Base-by-base conservation (phyloP, 2,113 vertebrate genomes). In the Progne subis region DNA sequence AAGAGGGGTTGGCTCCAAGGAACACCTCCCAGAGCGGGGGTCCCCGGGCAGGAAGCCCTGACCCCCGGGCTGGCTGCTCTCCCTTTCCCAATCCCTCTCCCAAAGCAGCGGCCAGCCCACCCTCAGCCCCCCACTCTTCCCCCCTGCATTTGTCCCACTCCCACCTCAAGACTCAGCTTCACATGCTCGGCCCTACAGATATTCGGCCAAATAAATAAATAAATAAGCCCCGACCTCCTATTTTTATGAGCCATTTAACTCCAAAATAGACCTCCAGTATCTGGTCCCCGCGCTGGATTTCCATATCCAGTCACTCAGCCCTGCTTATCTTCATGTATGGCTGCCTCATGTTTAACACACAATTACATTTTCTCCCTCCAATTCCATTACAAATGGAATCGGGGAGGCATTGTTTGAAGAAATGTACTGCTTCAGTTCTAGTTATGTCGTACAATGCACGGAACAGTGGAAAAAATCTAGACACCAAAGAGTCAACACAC, bases 361-460 rank as follows among this genome's bases (percentile, higher is more conserved):
- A 98, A 98, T 98, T 98, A 98, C 97, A 98, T 98, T 98, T 98
- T 96, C 97, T 97, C 89, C 96, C 96, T 98, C 97, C 97, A 97
- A 97, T 97, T 97, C 97, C 97, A 97, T 97, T 97, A 97, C 97
- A 98, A 98, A 97, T 98, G 97, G 97, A 98, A 98, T 96, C 92
- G 94, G 96, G 97, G 96, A 96, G 96, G 97, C 95, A 98, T 98
- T 98, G 97, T 98, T 97, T 98, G 97, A 98, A 97, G 97, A 98
- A 97, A 98, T 97, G 97, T 97, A 97, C 97, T 97, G 97, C 97
- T 97, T 98, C 97, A 97, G 96, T 97, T 97, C 97, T 93, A 94
- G 97, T 97, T 97, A 97, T 96, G 96, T 97, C 81, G 94, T 96
- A 96, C 97, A 98, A 98, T 97, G 96, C 96, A 96, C 95, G 85